Conservation (phyloP, 2,797 vertebrate species). For the Spinus olivaceus region DNA sequence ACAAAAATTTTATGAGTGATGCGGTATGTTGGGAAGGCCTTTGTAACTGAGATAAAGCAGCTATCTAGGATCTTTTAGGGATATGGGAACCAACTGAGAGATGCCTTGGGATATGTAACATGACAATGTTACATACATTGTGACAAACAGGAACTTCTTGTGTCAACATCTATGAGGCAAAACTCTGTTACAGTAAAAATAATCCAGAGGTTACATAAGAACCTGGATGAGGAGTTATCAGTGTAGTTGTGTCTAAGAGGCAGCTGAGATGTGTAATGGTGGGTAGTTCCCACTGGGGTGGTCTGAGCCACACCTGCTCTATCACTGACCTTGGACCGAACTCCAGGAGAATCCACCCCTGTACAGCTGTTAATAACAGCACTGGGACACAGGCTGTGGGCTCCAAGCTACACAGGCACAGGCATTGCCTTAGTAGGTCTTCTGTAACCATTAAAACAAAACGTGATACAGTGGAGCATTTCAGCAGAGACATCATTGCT, state of each 20-base stretch:
- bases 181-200: background rate
- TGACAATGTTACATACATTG: background rate
- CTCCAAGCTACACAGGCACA: background rate
- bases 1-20: background rate
- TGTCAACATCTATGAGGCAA: background rate
- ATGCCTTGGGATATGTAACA: background rate
- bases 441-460: background rate
- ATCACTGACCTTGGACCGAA: background rate
- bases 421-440: background rate
- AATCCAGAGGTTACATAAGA: background rate
- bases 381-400: background rate
- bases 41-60: background rate
- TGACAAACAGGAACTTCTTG: background rate
- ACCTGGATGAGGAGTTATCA: background rate
- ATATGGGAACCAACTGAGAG: background rate
- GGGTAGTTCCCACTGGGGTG: background rate
- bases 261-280: background rate
- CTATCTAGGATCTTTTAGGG: background rate
- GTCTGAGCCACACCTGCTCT: background rate
- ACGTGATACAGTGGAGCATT: background rate
- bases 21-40: background rate
- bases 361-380: background rate
- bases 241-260: background rate
- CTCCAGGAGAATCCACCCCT: background rate
- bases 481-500: background rate